A percentile compares a stretch with the other conserved stretches of the same genome.
Conservation (phyloP, 2,888 invertebrate genomes). For the Scaptodrosophila latifasciaeformis region DNA sequence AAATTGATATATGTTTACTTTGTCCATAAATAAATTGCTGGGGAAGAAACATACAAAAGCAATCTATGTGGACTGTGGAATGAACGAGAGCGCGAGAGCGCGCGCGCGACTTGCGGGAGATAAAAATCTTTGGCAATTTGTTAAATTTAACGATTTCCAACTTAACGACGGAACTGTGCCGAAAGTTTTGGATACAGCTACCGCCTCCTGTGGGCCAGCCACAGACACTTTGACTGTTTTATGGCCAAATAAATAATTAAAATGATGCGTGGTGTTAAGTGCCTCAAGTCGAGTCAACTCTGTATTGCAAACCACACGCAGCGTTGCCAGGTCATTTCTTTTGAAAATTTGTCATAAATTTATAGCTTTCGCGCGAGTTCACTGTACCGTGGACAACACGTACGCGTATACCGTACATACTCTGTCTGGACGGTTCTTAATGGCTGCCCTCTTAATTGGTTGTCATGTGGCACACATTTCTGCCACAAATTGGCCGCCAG, state of each 20-base stretch:
- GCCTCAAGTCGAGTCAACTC: conserved; percentile 40
- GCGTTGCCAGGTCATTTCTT: conserved; percentile 51
- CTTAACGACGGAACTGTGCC: conserved; percentile 50
- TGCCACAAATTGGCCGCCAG: conserved; percentile 52
- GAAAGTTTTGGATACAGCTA: conserved; percentile 40
- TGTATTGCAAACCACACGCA: conserved; percentile 50
- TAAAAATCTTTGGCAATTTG: conserved; percentile 69
- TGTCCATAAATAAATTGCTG: conserved; percentile 58
- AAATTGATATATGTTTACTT: conserved; percentile 52
- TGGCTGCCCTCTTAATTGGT: conserved; percentile 50
- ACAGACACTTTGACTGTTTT: conserved; percentile 50
- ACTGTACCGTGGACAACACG: conserved; percentile 35
- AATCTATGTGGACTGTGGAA: conserved; percentile 56
- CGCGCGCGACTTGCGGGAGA: conserved; percentile 40
- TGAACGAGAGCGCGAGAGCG: conserved; percentile 18
- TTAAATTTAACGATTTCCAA: conserved; percentile 65
- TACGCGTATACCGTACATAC: not conserved
- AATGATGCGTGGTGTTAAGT: conserved; percentile 65
- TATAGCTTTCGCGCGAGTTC: conserved; percentile 60
- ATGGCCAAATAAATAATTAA: conserved; percentile 68
- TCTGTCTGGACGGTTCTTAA: conserved; percentile 5
- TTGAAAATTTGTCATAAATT: conserved; percentile 68
- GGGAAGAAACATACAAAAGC: conserved; percentile 17
- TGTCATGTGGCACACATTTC: conserved; percentile 61
- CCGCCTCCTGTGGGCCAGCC: conserved; percentile 25